phyloP scores from a whole-genome alignment of 2,888 invertebrate genomes.

The Allophyes oxyacanthae region DNA sequence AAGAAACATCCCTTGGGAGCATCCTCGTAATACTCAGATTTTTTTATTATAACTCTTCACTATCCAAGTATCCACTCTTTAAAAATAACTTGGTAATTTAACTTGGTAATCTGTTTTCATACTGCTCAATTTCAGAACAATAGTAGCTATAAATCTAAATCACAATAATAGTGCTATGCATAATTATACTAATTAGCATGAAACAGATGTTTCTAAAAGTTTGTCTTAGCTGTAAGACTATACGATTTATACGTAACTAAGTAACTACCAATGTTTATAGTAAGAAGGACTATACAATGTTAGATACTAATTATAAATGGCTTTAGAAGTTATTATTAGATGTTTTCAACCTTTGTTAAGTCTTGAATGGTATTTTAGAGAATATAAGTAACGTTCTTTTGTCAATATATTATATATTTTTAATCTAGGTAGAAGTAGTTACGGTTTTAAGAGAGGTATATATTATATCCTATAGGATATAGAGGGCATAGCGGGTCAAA shows the following conservation, averaged over 20 bases:
- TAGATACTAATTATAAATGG: not conserved
- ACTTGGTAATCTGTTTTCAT: not conserved
- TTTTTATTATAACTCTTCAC: no score
- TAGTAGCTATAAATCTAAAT: conserved; percentile 10
- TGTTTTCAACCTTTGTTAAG: not conserved
- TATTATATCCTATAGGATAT: no score
- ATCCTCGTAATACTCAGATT: no score
- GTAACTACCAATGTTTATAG: not conserved
- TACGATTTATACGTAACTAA: not conserved
- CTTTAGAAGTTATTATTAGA: not conserved
- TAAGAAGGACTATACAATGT: not conserved
- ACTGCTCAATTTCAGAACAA: conserved; percentile 5
- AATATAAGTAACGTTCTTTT: no score
- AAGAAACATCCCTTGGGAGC: no score
- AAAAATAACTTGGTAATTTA: not conserved
- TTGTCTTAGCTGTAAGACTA: conserved; percentile 3
- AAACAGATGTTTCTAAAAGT: conserved; percentile 15
- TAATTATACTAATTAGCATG: conserved; percentile 12
- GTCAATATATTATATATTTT: no score
- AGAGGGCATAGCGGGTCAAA: no score
- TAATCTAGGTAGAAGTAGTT: no score
- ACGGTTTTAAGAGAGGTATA: no score
- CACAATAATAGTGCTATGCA: conserved; percentile 10
- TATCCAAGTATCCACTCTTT: no score
- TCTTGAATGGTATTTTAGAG: not conserved